These are phyloP conservation scores for Gallinago paraguaiae DNA, from an alignment of 2,113 vertebrate species.

Conservation along the genomic window DNA sequence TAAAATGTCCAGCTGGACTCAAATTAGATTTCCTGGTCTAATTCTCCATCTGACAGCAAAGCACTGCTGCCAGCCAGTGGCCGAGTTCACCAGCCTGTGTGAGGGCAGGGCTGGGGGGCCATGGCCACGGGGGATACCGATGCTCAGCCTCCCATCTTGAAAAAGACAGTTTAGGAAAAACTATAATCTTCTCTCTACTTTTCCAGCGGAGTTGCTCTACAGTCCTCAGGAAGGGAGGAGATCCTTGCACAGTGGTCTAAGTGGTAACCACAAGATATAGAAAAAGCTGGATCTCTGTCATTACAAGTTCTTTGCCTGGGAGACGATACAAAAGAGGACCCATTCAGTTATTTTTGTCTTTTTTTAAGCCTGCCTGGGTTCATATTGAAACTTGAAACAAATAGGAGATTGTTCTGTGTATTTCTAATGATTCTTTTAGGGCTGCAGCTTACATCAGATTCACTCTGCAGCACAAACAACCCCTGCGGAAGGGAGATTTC, in stretches of 20 bases:
- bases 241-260: neutral
- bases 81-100: accelerated
- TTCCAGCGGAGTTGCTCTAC: neutral
- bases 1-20: neutral
- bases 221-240: neutral
- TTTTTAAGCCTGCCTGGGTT: neutral
- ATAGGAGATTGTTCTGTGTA: neutral
- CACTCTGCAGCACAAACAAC: neutral
- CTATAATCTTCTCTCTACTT: neutral
- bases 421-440: neutral
- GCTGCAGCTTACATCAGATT: neutral
- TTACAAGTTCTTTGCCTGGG: neutral
- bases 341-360: neutral
- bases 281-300: neutral
- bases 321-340: neutral
- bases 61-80: neutral
- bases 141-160: neutral
- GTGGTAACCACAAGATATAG: neutral
- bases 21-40: neutral
- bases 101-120: neutral
- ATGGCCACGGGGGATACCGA: neutral
- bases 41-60: neutral
- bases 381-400: neutral
- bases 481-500: neutral
- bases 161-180: neutral